Evolutionary conservation across 2,113 vertebrate genomes (phyloP), one percentile per base, ranked within the genome.

Genomic region (Rhinolophus sinicus): DNA sequence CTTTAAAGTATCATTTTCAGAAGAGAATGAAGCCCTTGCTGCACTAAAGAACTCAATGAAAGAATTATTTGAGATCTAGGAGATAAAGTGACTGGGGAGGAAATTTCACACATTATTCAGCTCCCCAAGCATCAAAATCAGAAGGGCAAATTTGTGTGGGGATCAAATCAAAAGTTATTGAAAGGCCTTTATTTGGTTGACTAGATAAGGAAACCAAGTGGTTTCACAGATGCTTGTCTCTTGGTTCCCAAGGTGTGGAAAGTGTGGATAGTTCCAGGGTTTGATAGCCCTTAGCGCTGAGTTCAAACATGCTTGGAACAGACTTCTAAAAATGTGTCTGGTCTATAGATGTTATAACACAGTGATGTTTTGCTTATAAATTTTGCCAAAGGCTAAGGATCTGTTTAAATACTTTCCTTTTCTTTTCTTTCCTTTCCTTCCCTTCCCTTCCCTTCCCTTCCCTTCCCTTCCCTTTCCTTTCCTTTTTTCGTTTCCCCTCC

Each of bases 271-370:
- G 54, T 65, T 78, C 40, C 70, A 87, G 84, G 76, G 35, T 83
- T 78, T 58, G 67, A 89, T 85, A 80, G 40, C 89, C 62, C 47
- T 47, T 72, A 75, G n/a, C 58, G 54, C 58, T 30, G 52, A 92
- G 30, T 70, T 40, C 80, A 93, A 86, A 28, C 6, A 47, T 90
- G 33, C 58, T 87, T 80, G 38, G 33, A 87, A 81, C 15, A 93
- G 52, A 73, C 18, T 90, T 84, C 28, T 54, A 83, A 95, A 97
- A 76, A 65, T 19, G 82, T 85, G 65, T 88, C 93, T 97, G 35
- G 64, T 87, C 50, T 94, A 73, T 52, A 95, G 80, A 92, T 62
- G 14, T 47, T 92, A 67, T 94, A 93, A 92, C 70, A 58, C 30
- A 62, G 22, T 88, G 83, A 67, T 22, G 82, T 84, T 94, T 94